A percentile compares a stretch with the other conserved stretches of the same genome.
phyloP scores from a whole-genome alignment of 2,888 invertebrate species.

The Thecocarcelia acutangulata region DNA sequence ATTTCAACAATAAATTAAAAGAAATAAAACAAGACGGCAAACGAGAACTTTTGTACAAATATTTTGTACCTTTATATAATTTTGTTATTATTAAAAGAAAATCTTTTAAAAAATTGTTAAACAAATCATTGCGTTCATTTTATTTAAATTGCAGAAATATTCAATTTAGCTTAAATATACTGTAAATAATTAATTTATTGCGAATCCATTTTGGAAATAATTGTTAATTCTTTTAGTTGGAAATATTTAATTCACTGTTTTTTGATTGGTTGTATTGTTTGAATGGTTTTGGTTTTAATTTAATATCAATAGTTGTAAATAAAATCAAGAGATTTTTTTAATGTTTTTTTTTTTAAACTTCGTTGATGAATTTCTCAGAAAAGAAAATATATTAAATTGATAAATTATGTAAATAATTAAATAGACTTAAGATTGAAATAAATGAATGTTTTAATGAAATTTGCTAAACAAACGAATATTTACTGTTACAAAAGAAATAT shows the following conservation, averaged over 20 bases:
- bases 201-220: no score
- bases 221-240: no score
- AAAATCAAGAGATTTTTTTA: conserved; percentile 17
- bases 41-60: conserved; percentile 64
- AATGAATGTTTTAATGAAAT: neutral
- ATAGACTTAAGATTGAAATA: no score
- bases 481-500: neutral
- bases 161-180: no score
- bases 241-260: no score
- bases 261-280: no score
- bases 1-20: neutral
- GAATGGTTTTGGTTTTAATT: no score
- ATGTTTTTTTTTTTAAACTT: conserved; percentile 41
- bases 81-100: conserved; percentile 21
- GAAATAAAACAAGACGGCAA: neutral
- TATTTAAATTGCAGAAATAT: neutral
- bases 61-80: conserved; percentile 62
- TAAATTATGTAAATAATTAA: no score
- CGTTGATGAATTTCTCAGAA: neutral
- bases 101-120: conserved; percentile 8
- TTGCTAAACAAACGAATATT: neutral
- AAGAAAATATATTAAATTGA: neutral
- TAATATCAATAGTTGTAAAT: conserved; percentile 45
- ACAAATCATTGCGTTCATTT: neutral
- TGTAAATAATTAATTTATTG: no score